Base-by-base conservation (phyloP, 2,113 vertebrate species). In the Pelecanoides urinatrix region DNA sequence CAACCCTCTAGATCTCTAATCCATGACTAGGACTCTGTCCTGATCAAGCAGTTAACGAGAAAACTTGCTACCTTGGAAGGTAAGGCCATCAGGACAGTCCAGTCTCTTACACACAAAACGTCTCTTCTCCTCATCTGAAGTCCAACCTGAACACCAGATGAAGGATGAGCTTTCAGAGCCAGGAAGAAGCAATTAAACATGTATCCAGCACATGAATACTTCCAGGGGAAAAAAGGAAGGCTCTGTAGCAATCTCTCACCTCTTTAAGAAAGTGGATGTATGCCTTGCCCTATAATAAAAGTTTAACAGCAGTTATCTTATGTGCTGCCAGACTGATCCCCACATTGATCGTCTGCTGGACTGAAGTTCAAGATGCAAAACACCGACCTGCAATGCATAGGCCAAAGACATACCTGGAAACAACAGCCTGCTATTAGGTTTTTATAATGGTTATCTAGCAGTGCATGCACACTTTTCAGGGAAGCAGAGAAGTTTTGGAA, bases 401-500 rank as follows among this genome's bases (percentile, higher is more conserved):
- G 29, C 21, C 47, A 15, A 47, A 76, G 36, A 19, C 58, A 49
- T 16, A 56, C 19, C 29, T 58, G 66, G 18, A 26, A 78, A 74
- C 38, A 86, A 25, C 29, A 82, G 38, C 34, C 68, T 63, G 34
- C 16, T 88, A 2, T 55, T 26, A 61, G 21, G 15, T 58, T 94
- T 92, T 70, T 53, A 9, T 22, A 52, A 27, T 25, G 34, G 27
- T 62, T 83, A 47, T 44, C 61, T 55, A 91, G n/a, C 52, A 92
- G 27, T 4, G 21, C 36, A 63, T 0, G 22, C 22, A 55, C 0
- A 0, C 17, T 71, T 90, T 66, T 34, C 55, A 42, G 20, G 36
- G 22, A 78, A 58, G 25, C 2, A 6, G 30, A 32, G 47, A 83
- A 80, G 16, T 52, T 88, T 5, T 65, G 36, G 56, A 85, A 78